phyloP scores from a whole-genome alignment of 2,797 vertebrate species.

The Onychomys torridus region DNA sequence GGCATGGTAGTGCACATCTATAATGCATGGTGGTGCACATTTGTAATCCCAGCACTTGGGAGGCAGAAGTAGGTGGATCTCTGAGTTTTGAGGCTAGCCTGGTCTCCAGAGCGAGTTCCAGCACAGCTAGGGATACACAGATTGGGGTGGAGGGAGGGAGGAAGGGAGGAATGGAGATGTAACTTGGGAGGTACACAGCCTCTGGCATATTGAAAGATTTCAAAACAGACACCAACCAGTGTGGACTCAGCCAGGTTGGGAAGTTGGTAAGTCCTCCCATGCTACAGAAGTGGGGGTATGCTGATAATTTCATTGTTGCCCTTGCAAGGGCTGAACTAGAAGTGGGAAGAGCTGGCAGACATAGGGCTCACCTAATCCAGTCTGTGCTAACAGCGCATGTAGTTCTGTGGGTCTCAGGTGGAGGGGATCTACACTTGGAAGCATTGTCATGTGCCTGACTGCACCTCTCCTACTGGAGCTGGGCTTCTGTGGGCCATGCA shows the following conservation, averaged over 20 bases:
- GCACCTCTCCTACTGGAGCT: background rate
- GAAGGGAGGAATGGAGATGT: background rate
- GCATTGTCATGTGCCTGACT: background rate
- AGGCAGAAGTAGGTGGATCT: too few relatives aligned
- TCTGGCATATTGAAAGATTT: background rate
- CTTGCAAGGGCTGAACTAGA: background rate
- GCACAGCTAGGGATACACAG: background rate
- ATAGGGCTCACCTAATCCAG: background rate
- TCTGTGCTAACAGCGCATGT: background rate
- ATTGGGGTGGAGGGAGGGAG: background rate
- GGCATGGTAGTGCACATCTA: too few relatives aligned
- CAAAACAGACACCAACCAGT: background rate
- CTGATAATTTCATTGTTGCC: background rate
- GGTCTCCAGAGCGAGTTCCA: too few relatives aligned
- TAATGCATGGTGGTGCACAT: too few relatives aligned
- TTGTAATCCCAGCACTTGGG: too few relatives aligned
- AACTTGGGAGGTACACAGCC: background rate
- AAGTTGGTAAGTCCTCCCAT: background rate
- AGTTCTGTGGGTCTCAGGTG: background rate
- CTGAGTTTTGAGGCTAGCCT: too few relatives aligned
- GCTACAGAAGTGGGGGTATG: background rate
- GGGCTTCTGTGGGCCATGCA: background rate
- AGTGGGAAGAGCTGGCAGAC: background rate
- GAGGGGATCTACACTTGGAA: background rate
- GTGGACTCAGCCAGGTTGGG: background rate